phyloP scores from a whole-genome alignment of 2,113 vertebrate species.

The Psilopsiagon aurifrons region DNA sequence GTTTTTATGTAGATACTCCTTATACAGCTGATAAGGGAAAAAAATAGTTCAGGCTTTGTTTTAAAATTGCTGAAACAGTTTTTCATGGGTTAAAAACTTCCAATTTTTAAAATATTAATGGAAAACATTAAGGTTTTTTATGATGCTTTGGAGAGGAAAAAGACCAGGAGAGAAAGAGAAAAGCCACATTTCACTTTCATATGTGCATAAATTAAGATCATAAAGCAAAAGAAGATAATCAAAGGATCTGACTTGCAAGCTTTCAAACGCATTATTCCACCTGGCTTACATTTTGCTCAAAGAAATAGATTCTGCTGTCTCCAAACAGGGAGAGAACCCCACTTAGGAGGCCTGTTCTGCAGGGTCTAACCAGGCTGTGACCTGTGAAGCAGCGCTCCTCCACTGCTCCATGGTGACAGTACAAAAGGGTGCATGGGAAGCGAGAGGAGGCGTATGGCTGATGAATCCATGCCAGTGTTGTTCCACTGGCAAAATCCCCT shows the following conservation, averaged over 20 bases:
- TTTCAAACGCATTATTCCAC: slow-evolving; percentile 20
- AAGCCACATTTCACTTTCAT: not conserved
- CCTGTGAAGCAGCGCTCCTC: not conserved
- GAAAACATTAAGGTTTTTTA: not conserved
- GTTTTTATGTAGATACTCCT: not conserved
- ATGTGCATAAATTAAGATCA: slow-evolving; percentile 50
- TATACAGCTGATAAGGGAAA: not conserved
- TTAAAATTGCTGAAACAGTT: not conserved
- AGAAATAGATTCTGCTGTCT: not conserved
- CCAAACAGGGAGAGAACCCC: not conserved
- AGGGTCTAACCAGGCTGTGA: not conserved
- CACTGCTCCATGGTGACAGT: not conserved
- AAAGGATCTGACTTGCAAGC: slow-evolving; percentile 23
- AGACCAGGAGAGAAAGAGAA: not conserved
- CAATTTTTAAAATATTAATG: not conserved
- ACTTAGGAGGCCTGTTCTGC: not conserved
- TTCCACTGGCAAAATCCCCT: slow-evolving; percentile 31
- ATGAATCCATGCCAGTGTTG: slow-evolving; percentile 16
- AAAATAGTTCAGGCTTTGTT: not conserved
- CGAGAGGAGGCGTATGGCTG: not conserved
- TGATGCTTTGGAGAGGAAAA: not conserved
- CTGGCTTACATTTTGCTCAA: slow-evolving; percentile 30
- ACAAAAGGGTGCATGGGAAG: slow-evolving; percentile 18
- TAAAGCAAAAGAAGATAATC: slow-evolving; percentile 29
- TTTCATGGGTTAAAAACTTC: not conserved